Conservation (phyloP, 1,140 invertebrate species). For the Rhynchophorus ferrugineus region DNA sequence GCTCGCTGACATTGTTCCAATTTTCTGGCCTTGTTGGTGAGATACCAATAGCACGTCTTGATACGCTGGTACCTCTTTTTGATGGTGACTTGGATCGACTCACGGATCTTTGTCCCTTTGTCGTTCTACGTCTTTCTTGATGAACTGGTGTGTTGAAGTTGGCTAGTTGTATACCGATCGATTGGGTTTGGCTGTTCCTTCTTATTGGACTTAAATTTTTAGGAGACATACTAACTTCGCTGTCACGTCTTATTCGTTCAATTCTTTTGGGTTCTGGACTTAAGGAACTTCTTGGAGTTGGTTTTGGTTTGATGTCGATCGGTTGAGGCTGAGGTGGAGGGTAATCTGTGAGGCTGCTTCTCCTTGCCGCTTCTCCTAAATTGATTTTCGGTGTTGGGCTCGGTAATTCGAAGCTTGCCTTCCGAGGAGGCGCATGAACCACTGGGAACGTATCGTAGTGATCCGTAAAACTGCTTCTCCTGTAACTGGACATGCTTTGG, state of each 20-base stretch:
- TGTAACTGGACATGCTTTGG: constrained; percentile 29
- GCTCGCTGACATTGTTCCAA: constrained; percentile 1
- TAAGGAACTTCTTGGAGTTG: neutral
- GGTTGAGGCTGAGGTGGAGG: neutral
- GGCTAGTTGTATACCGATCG: neutral
- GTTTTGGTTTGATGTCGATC: neutral
- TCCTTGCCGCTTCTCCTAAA: neutral
- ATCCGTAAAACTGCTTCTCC: constrained; percentile 19
- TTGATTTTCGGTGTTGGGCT: neutral
- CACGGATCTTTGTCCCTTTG: constrained; percentile 14
- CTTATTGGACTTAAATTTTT: neutral
- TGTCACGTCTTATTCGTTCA: neutral
- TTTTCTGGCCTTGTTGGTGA: constrained; percentile 7
- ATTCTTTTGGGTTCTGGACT: neutral
- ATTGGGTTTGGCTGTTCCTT: neutral
- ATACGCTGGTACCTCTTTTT: constrained; percentile 15
- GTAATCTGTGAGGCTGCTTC: neutral
- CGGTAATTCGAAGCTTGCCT: neutral
- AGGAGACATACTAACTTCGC: neutral
- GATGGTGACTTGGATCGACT: constrained; percentile 23
- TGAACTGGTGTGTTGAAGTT: neutral
- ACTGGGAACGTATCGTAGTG: constrained; percentile 15
- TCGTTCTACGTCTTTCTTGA: neutral
- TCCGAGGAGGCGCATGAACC: neutral
- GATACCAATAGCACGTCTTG: constrained; percentile 11